Base-by-base conservation (phyloP, 92 coral and sea anemone species). In the Palythoa grandis region DNA sequence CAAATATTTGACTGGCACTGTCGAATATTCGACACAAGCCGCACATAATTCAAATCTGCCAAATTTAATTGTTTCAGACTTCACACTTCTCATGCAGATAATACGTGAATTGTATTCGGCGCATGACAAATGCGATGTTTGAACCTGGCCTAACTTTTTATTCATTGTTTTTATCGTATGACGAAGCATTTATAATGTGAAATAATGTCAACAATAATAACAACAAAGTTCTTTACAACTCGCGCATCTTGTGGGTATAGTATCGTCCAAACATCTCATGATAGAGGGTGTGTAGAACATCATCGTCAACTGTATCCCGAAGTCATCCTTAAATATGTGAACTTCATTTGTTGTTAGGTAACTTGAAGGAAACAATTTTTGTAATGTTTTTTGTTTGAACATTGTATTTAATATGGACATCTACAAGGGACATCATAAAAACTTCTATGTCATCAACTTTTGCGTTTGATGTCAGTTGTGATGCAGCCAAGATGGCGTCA, bases 21-120 rank as follows among this genome's bases (percentile, higher is more conserved):
- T 16, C 77, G 60, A 74, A 74, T 50, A 74, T 74, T 48, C 78
- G 78, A 74, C 78, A 74, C 38, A 74, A 19, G 60, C 63, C 63
- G 79, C 79, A 74, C 63, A 74, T 74, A 74, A 74, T 74, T 74
- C 79, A 74, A 74, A 48, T 74, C 79, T 48, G 63, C 61, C 63
- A 38, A 74, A 50, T 74, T 74, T 48, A 74, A 74, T 74, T 50
- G 63, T 74, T 74, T 74, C 79, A 50, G 79, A 74, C 63, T 63
- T 74, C 63, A 39, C 79, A 74, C 19, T 74, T 74, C 39, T 48
- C 35, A 29, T 29, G 79, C 40, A 74, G 79, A 74, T 74, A 74
- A 74, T 48, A 48, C 39, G 79, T n/a, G 39, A 74, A 74, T 73
- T 70, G 52, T 70, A 70, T 70, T 70, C 75, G 75, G 75, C 50